These are phyloP conservation scores for Harpagifer antarcticus DNA, from an alignment of 2,797 vertebrate genomes.

Conservation along the genomic window DNA sequence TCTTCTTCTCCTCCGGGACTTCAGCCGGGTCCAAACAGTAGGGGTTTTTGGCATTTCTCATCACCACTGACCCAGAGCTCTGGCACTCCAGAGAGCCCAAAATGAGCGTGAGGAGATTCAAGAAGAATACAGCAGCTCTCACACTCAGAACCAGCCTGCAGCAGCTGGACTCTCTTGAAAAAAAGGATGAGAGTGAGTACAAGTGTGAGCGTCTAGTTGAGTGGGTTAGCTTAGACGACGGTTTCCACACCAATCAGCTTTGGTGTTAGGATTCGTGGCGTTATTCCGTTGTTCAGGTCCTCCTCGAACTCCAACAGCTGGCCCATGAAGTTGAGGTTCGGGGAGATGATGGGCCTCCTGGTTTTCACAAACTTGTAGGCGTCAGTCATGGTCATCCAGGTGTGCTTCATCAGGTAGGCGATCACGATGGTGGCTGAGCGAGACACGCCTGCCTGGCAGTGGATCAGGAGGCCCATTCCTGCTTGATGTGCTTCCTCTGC, in stretches of 20 bases:
- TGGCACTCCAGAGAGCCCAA: conserved; percentile 66
- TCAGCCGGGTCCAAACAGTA: conserved; percentile 71
- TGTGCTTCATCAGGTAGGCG: conserved; percentile 99
- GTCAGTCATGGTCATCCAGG: conserved; percentile 99
- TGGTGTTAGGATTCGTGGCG: conserved; percentile 96
- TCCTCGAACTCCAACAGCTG: conserved; percentile 99
- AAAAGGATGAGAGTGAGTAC: conserved; percentile 43
- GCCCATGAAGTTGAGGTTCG: conserved; percentile 99
- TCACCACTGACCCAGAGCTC: conserved; percentile 69
- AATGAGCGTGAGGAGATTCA: conserved; percentile 64
- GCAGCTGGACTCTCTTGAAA: conserved; percentile 39
- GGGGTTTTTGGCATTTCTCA: conserved; percentile 76
- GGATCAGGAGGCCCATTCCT: conserved; percentile 96
- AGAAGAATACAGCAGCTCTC: conserved; percentile 50
- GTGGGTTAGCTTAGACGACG: conserved; percentile 83
- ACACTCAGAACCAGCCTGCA: conserved; percentile 46
- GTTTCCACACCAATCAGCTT: conserved; percentile 96
- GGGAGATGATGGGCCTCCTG: conserved; percentile 98
- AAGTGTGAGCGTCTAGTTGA: conserved; percentile 24
- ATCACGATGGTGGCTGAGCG: conserved; percentile 99
- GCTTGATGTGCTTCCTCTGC: conserved; percentile 98
- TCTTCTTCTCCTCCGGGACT: conserved; percentile 62
- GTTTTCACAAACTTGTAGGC: conserved; percentile 99
- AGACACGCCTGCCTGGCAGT: conserved; percentile 98
- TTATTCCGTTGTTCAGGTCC: conserved; percentile 97